Evolutionary conservation across 2,113 vertebrate species (phyloP).

Genomic region (Cochlearius cochlearius): DNA sequence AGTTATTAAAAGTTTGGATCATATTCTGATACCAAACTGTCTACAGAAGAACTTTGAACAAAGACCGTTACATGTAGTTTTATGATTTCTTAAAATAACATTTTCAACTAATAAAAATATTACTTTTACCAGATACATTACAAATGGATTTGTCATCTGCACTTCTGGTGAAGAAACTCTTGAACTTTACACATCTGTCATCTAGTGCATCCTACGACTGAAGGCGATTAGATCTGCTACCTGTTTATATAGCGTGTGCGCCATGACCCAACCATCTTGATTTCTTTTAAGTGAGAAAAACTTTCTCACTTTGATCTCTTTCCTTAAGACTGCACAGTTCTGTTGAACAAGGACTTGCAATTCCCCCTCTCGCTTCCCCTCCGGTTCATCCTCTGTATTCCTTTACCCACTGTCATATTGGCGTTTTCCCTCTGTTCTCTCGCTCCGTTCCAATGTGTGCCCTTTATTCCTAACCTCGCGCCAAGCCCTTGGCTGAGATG

Average conservation of each 20-base stretch:
- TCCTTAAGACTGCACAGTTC: neutral
- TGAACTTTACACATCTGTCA: neutral
- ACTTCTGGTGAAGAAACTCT: neutral
- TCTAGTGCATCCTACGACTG: neutral
- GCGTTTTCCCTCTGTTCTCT: neutral
- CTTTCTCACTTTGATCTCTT: neutral
- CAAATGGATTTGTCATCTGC: neutral
- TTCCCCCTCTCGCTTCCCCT: neutral
- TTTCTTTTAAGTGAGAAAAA: neutral
- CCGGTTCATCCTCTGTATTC: neutral
- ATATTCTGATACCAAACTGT: neutral
- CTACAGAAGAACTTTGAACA: neutral
- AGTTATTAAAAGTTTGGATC: neutral
- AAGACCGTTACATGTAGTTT: neutral
- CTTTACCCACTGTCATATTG: neutral
- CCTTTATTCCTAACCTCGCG: fast-evolving
- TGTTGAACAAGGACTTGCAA: neutral
- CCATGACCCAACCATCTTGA: neutral
- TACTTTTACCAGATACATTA: neutral
- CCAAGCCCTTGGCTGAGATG: neutral
- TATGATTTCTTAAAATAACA: neutral
- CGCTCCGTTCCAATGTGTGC: fast-evolving
- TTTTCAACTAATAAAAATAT: neutral
- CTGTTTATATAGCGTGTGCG: neutral
- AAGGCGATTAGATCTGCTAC: neutral